These are phyloP conservation scores for Chloebia gouldiae DNA, from an alignment of 2,113 vertebrate genomes.

Conservation along the genomic window DNA sequence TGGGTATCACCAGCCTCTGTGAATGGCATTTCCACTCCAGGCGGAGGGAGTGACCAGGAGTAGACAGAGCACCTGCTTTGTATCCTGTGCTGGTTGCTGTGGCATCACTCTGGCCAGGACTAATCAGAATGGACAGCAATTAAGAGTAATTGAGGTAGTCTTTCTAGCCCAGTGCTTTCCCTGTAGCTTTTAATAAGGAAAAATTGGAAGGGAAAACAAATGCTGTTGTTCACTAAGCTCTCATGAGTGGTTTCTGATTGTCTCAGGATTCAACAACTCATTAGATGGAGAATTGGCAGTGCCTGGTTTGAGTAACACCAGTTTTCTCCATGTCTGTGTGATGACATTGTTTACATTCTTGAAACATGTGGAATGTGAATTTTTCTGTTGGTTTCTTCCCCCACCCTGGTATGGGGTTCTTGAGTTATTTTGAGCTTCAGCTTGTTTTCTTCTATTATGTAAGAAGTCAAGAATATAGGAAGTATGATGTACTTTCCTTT, in stretches of 20 bases:
- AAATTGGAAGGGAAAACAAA: conserved; percentile 46
- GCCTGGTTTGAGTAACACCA: not conserved
- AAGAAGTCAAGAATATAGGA: conserved; percentile 12
- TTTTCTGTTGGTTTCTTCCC: not conserved
- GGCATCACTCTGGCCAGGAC: not conserved
- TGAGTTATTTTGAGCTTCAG: not conserved
- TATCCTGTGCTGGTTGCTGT: not conserved
- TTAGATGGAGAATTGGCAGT: conserved; percentile 24
- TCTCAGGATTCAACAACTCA: conserved; percentile 15
- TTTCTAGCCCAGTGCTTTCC: conserved; percentile 44
- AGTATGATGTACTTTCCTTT: not conserved
- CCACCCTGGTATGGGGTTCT: not conserved
- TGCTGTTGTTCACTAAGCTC: not conserved
- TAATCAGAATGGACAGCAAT: conserved; percentile 29
- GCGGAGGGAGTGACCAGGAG: fast-evolving
- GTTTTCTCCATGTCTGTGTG: conserved; percentile 39
- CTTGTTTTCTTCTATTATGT: not conserved
- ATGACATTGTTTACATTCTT: conserved; percentile 57
- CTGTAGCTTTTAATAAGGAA: conserved; percentile 27
- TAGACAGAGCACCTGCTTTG: not conserved
- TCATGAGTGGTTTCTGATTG: not conserved
- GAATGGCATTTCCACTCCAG: not conserved
- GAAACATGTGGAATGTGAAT: conserved; percentile 48
- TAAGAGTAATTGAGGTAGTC: conserved; percentile 38
- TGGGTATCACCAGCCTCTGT: not conserved